Conservation (phyloP, 2,888 invertebrate species). For the Luffia ferchaultella region DNA sequence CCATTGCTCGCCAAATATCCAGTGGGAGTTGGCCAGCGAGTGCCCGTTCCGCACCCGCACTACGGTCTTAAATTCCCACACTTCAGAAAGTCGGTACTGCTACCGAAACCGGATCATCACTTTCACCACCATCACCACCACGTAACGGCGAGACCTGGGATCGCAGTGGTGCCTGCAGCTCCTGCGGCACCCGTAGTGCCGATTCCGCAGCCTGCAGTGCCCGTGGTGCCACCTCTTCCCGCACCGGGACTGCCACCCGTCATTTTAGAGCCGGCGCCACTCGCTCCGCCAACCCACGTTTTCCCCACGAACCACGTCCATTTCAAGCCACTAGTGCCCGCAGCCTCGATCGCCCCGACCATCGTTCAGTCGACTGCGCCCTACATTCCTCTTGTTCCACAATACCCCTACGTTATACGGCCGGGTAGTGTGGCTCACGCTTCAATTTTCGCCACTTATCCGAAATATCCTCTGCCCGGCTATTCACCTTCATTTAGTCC, state of each 20-base stretch:
- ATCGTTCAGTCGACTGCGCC: constrained; percentile 28
- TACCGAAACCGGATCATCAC: constrained; percentile 21
- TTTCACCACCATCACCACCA: constrained; percentile 57
- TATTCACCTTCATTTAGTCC: constrained; percentile 34
- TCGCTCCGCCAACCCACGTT: constrained; percentile 25
- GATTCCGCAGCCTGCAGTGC: constrained; percentile 3
- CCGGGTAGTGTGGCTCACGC: constrained; percentile 54
- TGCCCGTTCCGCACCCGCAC: constrained; percentile 41
- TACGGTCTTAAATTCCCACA: constrained; percentile 45
- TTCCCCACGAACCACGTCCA: constrained; percentile 26
- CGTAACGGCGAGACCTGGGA: constrained; percentile 35
- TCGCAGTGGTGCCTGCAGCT: constrained; percentile 32
- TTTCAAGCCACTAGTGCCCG: constrained; percentile 28
- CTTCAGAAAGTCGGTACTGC: constrained; percentile 11
- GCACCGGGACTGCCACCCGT: constrained; percentile 15
- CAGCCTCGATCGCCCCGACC: constrained; percentile 16
- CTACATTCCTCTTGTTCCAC: constrained; percentile 26
- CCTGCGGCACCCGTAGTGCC: constrained; percentile 19
- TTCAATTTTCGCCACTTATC: constrained; percentile 51
- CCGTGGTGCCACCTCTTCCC: constrained; percentile 15
- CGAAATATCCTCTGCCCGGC: constrained; percentile 44
- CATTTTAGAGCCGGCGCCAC: background rate
- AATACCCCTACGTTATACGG: constrained; percentile 41
- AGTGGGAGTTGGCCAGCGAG: constrained; percentile 38
- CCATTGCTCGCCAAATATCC: constrained; percentile 38